Base-by-base conservation (phyloP, 2,888 invertebrate species). In the Kryphioiulus occultus region DNA sequence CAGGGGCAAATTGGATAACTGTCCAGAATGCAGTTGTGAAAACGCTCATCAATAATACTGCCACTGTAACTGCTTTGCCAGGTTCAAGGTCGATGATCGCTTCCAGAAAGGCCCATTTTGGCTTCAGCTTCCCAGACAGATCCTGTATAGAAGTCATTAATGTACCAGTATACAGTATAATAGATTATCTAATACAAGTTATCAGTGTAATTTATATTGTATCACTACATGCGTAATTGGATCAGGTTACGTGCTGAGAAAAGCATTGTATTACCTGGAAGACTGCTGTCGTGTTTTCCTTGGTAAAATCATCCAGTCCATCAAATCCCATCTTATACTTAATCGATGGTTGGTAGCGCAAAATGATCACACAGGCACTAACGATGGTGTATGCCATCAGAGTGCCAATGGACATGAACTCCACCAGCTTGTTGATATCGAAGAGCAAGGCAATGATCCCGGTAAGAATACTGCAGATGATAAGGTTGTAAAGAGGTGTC, bases 391-490 rank as follows among this genome's bases (percentile, higher is more conserved):
- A 98, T 0, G 97, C 97, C 88, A 88, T 86, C 15, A 88, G 19
- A 78, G 88, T 88, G 9, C 91, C 91, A 90, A 98, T 98, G 0
- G 97, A 97, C 96, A 98, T 97, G 91, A 98, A 97, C 91, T 98
- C 97, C 0, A 98, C 97, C 82, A 98, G 93, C 90, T 97, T 97
- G 90, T 96, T 95, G 90, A 98, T 93, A 92, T 98, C 97, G 91
- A 98, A 96, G 59, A 97, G 91, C 78, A 98, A 92, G 5, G 98
- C 97, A 89, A 98, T 95, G 0, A 96, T 88, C 0, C 96, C 96
- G 85, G 96, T 95, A 39, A 95, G 93, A 22, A 95, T 89, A 0
- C 96, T 96, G n/a, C 96, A 95, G 87, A 96, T 94, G 5, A 95
- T 94, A 88, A 97, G 92, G 91, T 96, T 96, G 0, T 94, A 92